Evolutionary conservation across 2,797 vertebrate species (phyloP), one percentile per base, ranked within the genome.

Genomic region (Takifugu ocellatus): DNA sequence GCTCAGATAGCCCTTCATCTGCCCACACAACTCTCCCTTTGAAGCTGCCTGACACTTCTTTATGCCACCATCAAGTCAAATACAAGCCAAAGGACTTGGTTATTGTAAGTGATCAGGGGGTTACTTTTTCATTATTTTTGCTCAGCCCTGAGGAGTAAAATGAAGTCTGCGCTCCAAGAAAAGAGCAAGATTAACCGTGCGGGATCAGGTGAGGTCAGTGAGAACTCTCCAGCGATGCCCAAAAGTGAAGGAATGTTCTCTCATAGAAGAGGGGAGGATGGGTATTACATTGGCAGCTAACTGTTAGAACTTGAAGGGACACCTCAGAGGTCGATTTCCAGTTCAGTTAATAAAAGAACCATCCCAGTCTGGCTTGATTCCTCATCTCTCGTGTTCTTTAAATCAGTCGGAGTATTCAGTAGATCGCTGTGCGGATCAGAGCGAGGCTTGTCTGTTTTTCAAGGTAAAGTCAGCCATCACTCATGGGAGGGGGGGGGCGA

Each of bases 401-500:
- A 64, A 71, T 51, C 83, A 75, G 64, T 82, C 78, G 67, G 59
- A 21, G 76, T 60, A 70, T 77, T 67, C 68, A 54, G 36, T 5
- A 4, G 16, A n/a, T n/a, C 52, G 67, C 62, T 71, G 56, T 77
- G 77, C 68, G 67, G 56, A 66, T 78, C 67, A 24, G 65, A 50
- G 61, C 59, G 54, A 71, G 66, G 62, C 68, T 81, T 61, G 75
- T 87, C 85, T 82, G 75, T 82, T 87, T 82, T 75, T 70, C 72
- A 66, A 65, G 69, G 72, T 69, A 78, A 57, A 66, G 44, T 74
- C 61, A 82, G 77, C 67, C 54, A 69, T 83, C 77, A 80, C 72
- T 5, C 49, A 39, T 39, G 11, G 12, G 27, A 7, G 4, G 63
- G 72, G 77, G 16, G 47, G 51, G 52, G 71, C 59, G 39, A 67